phyloP scores from a whole-genome alignment of 2,888 invertebrate species.

The Dexiosoma caninum region DNA sequence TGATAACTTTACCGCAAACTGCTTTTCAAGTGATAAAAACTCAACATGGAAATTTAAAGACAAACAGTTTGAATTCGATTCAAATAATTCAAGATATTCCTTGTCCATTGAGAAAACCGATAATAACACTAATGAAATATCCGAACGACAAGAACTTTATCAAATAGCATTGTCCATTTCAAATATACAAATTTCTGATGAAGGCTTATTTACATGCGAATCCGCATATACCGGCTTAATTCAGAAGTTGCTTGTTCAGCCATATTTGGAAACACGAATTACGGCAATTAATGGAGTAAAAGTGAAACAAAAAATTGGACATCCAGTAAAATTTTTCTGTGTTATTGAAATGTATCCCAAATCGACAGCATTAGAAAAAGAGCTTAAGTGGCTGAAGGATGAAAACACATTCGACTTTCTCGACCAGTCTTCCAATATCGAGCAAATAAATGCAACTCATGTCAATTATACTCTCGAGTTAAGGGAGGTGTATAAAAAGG shows the following conservation, averaged over 20 bases:
- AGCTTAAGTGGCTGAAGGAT: constrained; percentile 80
- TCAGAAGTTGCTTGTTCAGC: constrained; percentile 67
- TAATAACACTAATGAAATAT: constrained; percentile 71
- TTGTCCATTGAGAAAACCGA: constrained; percentile 50
- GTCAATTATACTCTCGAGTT: constrained; percentile 81
- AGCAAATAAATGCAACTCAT: constrained; percentile 80
- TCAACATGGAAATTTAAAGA: constrained; percentile 82
- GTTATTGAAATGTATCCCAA: constrained; percentile 81
- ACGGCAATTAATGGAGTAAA: constrained; percentile 75
- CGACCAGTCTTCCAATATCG: constrained; percentile 75
- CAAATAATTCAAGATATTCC: constrained; percentile 73
- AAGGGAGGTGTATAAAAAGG: constrained; percentile 81
- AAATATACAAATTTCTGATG: constrained; percentile 80
- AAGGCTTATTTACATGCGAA: constrained; percentile 81
- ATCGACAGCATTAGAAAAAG: constrained; percentile 71
- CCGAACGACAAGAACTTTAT: constrained; percentile 75
- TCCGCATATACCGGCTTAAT: constrained; percentile 75
- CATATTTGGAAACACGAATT: constrained; percentile 78
- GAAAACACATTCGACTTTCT: constrained; percentile 72
- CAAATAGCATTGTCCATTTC: constrained; percentile 79
- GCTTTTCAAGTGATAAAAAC: constrained; percentile 79
- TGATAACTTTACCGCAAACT: constrained; percentile 79
- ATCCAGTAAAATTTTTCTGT: constrained; percentile 80
- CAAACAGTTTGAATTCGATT: constrained; percentile 78
- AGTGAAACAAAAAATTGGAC: constrained; percentile 79